Evolutionary conservation across 2,888 invertebrate genomes (phyloP).

Genomic region (Lasioglossum zephyrum): DNA sequence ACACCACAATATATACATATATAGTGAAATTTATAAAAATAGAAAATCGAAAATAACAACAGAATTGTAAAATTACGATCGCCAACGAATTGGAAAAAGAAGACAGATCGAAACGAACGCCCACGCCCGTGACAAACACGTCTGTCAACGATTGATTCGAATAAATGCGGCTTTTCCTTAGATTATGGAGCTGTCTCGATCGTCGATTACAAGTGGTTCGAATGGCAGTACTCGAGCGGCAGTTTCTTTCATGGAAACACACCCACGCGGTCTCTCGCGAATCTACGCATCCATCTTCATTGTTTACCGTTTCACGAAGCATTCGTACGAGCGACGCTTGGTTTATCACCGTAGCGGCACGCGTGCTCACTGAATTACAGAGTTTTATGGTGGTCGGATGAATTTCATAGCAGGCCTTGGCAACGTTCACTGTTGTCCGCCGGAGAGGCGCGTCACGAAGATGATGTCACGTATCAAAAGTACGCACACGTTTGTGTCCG

Average conservation of each 20-base stretch:
- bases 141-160: too few relatives aligned
- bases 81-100: too few relatives aligned
- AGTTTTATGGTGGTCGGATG: slow-evolving; percentile 47
- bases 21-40: too few relatives aligned
- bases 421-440: not conserved
- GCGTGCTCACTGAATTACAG: slow-evolving; percentile 43
- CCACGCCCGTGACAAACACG: too few relatives aligned
- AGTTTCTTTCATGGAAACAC: slow-evolving; percentile 6
- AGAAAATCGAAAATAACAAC: too few relatives aligned
- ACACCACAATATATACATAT: too few relatives aligned
- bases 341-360: slow-evolving; percentile 3
- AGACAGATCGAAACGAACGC: too few relatives aligned
- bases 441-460: slow-evolving; percentile 14
- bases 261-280: not conserved
- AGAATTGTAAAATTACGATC: too few relatives aligned
- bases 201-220: not conserved
- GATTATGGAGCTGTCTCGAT: not conserved
- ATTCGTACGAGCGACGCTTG: slow-evolving; percentile 8
- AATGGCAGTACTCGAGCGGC: not conserved
- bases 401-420: slow-evolving; percentile 65
- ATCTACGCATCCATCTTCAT: not conserved
- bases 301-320: slow-evolving; percentile 39
- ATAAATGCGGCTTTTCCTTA: too few relatives aligned
- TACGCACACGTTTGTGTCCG: slow-evolving; percentile 34
- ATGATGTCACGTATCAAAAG: slow-evolving; percentile 72